These are phyloP conservation scores for Autographa pulchrina DNA, from an alignment of 2,888 invertebrate genomes.

Conservation along the genomic window DNA sequence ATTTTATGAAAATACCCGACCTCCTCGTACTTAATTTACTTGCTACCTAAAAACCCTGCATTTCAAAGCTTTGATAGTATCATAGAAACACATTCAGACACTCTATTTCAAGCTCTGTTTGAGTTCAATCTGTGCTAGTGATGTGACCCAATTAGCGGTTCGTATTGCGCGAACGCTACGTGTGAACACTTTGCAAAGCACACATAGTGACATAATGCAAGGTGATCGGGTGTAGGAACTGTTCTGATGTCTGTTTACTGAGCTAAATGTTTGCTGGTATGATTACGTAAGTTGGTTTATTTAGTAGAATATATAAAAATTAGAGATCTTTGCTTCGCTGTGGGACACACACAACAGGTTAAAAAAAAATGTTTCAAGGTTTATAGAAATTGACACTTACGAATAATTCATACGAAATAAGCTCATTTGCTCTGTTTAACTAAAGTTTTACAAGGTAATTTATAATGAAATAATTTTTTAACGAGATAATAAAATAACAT, in stretches of 20 bases:
- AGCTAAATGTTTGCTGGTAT: not conserved
- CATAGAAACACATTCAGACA: constrained; percentile 48
- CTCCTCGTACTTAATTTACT: not conserved
- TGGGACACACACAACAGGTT: too few relatives aligned
- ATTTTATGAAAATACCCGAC: too few relatives aligned
- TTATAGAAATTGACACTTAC: too few relatives aligned
- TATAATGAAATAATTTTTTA: too few relatives aligned
- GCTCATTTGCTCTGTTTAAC: too few relatives aligned
- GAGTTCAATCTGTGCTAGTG: constrained; percentile 67
- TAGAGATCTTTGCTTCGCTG: too few relatives aligned
- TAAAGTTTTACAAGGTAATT: too few relatives aligned
- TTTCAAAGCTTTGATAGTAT: constrained; percentile 26
- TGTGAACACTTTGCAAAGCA: constrained; percentile 43
- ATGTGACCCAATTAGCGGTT: constrained; percentile 73
- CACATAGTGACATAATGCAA: constrained; percentile 23
- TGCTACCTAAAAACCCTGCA: not conserved
- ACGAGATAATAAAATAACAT: too few relatives aligned
- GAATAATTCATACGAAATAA: too few relatives aligned
- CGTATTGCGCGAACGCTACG: constrained; percentile 44
- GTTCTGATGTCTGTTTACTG: not conserved
- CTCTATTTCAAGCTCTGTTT: constrained; percentile 69
- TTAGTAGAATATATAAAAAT: too few relatives aligned
- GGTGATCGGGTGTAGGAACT: constrained; percentile 22
- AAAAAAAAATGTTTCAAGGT: too few relatives aligned
- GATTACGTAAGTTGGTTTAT: too few relatives aligned